A percentile compares a stretch with the other conserved stretches of the same genome.
These are phyloP conservation scores for Euphonia xanthogaster DNA, from an alignment of 2,797 vertebrate genomes.

Conservation along the genomic window DNA sequence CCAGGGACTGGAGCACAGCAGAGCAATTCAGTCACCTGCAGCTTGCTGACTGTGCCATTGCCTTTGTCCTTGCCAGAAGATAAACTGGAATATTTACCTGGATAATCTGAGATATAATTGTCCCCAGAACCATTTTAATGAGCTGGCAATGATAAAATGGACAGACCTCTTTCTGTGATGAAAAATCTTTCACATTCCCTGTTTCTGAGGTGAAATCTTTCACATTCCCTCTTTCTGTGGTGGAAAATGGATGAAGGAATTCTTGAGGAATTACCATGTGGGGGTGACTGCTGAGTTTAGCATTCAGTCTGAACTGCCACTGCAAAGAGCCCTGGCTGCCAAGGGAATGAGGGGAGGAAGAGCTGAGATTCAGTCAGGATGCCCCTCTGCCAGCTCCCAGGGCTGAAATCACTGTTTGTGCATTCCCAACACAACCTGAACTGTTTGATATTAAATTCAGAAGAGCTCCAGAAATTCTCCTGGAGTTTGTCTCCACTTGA, in stretches of 20 bases:
- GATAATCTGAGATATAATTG: neutral
- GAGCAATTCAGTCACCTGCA: slow-evolving; percentile 25
- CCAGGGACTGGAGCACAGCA: slow-evolving; percentile 31
- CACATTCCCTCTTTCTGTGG: neutral
- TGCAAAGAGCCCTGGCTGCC: neutral
- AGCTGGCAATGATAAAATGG: neutral
- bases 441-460: neutral
- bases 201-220: neutral
- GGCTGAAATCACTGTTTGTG: neutral
- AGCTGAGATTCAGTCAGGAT: neutral
- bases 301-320: neutral
- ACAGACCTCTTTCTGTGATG: neutral
- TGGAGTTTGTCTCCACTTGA: neutral
- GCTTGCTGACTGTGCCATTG: slow-evolving; percentile 31
- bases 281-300: neutral
- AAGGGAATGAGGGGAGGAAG: neutral
- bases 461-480: neutral
- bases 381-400: neutral
- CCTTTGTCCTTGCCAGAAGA: slow-evolving; percentile 35
- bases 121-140: neutral
- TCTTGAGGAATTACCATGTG: neutral
- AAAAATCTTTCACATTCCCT: neutral
- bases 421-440: neutral
- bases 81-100: neutral
- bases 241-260: neutral